These are phyloP conservation scores for Neoitamus cyanurus DNA, from an alignment of 2,888 invertebrate genomes.

Conservation along the genomic window DNA sequence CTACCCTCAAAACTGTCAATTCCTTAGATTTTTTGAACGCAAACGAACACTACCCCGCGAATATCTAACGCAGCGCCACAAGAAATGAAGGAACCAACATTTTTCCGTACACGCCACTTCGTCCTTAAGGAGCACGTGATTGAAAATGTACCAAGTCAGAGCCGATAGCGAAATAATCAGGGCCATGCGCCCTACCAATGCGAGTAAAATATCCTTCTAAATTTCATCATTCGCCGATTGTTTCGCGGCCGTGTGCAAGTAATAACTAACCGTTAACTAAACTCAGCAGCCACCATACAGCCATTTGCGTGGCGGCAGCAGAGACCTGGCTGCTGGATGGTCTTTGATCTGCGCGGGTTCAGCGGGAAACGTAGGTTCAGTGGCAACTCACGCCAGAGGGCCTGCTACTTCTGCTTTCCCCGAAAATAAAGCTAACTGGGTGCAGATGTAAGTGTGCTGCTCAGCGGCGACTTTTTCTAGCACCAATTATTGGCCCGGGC, in stretches of 20 bases:
- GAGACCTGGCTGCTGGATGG: neutral
- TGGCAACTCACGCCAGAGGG: neutral
- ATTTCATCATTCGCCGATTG: neutral
- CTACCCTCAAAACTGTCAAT: neutral
- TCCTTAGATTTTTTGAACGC: neutral
- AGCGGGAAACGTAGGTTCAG: neutral
- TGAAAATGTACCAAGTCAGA: neutral
- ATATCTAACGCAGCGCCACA: neutral
- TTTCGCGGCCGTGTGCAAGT: conserved; percentile 29
- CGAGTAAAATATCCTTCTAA: conserved; percentile 1
- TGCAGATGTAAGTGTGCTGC: neutral
- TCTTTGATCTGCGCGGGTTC: neutral
- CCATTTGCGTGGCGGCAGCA: conserved; percentile 49
- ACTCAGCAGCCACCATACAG: conserved; percentile 58
- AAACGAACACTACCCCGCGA: neutral
- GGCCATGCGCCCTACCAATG: neutral
- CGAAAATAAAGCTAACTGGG: neutral
- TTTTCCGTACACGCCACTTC: neutral
- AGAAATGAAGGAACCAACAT: neutral
- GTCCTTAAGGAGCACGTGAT: conserved; percentile 4
- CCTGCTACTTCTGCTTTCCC: neutral
- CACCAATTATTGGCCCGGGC: neutral
- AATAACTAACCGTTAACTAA: conserved; percentile 8
- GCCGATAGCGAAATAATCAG: neutral
- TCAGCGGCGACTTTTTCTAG: neutral